A percentile compares a stretch with the other conserved stretches of the same genome.
Conservation (phyloP, 2,797 vertebrate genomes). For the Cephalopachus bancanus region DNA sequence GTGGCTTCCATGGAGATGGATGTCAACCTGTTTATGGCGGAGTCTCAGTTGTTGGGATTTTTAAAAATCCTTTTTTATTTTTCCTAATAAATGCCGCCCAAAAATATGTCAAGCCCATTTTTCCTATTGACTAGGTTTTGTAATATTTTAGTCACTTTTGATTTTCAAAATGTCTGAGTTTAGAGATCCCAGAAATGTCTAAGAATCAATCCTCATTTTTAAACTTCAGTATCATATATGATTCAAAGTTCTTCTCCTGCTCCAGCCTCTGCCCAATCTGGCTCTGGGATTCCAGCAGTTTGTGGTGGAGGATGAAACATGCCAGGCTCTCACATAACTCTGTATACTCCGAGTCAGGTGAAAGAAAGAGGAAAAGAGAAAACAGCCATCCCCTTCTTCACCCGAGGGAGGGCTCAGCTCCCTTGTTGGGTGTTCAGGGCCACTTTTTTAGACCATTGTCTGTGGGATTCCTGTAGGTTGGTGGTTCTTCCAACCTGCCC, state of each 20-base stretch:
- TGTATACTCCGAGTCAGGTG: neutral
- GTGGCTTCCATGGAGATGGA: slow-evolving; percentile 4
- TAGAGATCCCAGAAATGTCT: neutral
- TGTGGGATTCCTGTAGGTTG: neutral
- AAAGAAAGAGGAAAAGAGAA: neutral
- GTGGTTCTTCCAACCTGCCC: too few species aligned
- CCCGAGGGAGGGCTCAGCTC: neutral
- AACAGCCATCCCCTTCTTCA: neutral
- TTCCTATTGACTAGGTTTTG: neutral
- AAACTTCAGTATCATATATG: neutral
- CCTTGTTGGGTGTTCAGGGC: too few species aligned
- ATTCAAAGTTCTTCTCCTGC: neutral
- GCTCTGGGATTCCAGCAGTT: neutral
- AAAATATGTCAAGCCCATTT: neutral
- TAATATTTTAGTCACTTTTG: neutral
- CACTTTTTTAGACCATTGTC: neutral
- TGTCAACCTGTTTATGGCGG: neutral
- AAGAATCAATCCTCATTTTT: neutral
- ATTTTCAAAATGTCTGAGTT: slow-evolving; percentile 32
- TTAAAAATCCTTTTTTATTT: neutral
- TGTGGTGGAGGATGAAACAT: neutral
- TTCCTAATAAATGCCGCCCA: neutral
- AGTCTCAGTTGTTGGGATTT: neutral
- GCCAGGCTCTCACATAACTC: neutral
- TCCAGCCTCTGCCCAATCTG: neutral